A percentile compares a stretch with the other conserved stretches of the same genome.
Conservation (phyloP, 2,888 invertebrate species). For the Acrocera orbiculus region DNA sequence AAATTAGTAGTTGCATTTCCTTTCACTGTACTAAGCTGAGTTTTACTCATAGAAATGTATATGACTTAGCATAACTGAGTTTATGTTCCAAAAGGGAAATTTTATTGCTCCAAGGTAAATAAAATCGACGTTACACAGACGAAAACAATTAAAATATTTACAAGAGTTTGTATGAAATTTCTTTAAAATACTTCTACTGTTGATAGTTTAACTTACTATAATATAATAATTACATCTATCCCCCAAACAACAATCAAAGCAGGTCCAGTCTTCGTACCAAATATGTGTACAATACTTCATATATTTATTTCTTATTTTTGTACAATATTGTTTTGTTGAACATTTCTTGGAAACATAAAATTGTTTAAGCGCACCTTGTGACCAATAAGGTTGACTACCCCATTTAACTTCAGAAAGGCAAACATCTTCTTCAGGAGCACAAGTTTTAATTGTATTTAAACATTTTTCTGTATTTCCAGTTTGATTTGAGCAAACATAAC, state of each 20-base stretch:
- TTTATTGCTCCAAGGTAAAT: too few species aligned
- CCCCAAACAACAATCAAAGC: slow-evolving; percentile 89
- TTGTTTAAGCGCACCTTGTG: slow-evolving; percentile 79
- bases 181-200: too few species aligned
- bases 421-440: slow-evolving; percentile 70
- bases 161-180: too few species aligned
- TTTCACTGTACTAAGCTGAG: too few species aligned
- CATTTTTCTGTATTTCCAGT: slow-evolving; percentile 87
- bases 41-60: too few species aligned
- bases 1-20: too few species aligned
- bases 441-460: slow-evolving; percentile 75
- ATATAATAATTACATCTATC: slow-evolving; percentile 91
- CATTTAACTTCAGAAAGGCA: slow-evolving; percentile 71
- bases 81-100: too few species aligned
- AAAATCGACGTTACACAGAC: too few species aligned
- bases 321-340: slow-evolving; percentile 64
- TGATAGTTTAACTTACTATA: slow-evolving; percentile 60
- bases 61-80: too few species aligned
- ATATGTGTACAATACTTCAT: slow-evolving; percentile 74
- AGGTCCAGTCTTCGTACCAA: slow-evolving; percentile 94
- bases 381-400: slow-evolving; percentile 89
- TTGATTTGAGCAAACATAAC: slow-evolving; percentile 88
- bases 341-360: slow-evolving; percentile 86
- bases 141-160: too few species aligned
- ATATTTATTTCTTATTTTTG: slow-evolving; percentile 45